Conservation (phyloP, 2,113 vertebrate genomes). For the Gracilinanus agilis region DNA sequence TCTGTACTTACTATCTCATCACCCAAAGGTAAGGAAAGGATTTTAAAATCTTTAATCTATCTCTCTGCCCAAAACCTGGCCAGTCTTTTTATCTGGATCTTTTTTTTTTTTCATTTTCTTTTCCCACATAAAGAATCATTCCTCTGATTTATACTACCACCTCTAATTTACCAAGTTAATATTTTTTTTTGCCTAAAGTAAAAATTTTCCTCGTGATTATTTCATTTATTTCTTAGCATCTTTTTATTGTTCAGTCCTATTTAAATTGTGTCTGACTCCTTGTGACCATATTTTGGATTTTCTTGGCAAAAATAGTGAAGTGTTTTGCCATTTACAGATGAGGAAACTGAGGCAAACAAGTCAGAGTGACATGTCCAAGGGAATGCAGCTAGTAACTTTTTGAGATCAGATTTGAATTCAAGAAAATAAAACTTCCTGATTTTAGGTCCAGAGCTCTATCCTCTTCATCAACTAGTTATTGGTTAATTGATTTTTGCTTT, state of each 20-base stretch:
- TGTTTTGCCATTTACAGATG: background rate
- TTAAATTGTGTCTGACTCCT: background rate
- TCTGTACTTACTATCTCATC: background rate
- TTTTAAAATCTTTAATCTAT: background rate
- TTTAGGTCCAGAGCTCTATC: background rate
- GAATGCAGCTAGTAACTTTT: accelerated
- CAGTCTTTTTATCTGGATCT: background rate
- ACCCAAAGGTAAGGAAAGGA: background rate
- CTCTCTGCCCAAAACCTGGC: background rate
- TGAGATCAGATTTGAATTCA: background rate
- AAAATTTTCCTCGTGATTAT: background rate
- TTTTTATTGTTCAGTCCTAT: background rate
- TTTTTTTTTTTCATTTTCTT: background rate
- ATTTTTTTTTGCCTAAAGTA: background rate
- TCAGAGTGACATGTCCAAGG: background rate
- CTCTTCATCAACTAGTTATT: background rate
- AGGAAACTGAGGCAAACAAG: background rate
- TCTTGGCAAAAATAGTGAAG: background rate
- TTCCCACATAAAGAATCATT: background rate
- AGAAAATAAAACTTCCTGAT: background rate
- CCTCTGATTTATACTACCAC: background rate
- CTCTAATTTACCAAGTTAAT: background rate
- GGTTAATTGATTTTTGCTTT: background rate
- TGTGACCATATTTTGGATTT: background rate
- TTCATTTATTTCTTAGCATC: background rate